Evolutionary conservation across 2,888 invertebrate genomes (phyloP).

Genomic region (Tortricodes alternella): DNA sequence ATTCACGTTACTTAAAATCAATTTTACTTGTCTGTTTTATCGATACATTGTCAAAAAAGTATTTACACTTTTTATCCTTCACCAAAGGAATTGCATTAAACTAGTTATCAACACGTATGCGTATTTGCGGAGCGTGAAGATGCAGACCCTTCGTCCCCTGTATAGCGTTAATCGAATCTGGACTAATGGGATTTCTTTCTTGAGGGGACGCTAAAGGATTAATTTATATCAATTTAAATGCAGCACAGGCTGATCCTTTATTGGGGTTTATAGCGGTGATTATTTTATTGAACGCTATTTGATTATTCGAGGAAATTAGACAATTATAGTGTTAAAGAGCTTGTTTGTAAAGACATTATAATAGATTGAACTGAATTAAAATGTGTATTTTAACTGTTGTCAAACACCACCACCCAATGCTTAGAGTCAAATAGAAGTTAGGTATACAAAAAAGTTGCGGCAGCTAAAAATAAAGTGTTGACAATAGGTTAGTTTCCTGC

Average conservation of each 20-base stretch:
- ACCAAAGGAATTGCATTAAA: neutral
- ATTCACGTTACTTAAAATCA: too few relatives aligned
- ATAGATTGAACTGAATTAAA: too few relatives aligned
- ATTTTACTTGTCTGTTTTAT: too few relatives aligned
- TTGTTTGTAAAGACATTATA: too few relatives aligned
- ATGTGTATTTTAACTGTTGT: too few relatives aligned
- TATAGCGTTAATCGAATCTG: slow-evolving; percentile 81
- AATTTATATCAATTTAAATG: slow-evolving; percentile 83
- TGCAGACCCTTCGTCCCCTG: slow-evolving; percentile 38
- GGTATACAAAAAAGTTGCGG: too few relatives aligned
- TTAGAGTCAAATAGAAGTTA: too few relatives aligned
- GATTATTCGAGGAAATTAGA: neutral
- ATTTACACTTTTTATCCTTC: neutral
- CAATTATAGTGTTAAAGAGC: neutral
- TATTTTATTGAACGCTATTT: slow-evolving; percentile 20
- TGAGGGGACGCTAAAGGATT: slow-evolving; percentile 80
- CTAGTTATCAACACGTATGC: neutral
- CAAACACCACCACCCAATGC: too few relatives aligned
- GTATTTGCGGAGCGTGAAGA: slow-evolving; percentile 20
- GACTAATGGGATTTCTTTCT: slow-evolving; percentile 82
- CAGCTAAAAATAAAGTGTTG: too few relatives aligned
- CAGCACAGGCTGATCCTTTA: slow-evolving; percentile 58
- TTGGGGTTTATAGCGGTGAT: slow-evolving; percentile 5
- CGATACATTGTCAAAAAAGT: neutral
- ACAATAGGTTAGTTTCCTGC: too few relatives aligned